Conservation (phyloP, 1,140 invertebrate genomes). For the Bombus cullumanus region DNA sequence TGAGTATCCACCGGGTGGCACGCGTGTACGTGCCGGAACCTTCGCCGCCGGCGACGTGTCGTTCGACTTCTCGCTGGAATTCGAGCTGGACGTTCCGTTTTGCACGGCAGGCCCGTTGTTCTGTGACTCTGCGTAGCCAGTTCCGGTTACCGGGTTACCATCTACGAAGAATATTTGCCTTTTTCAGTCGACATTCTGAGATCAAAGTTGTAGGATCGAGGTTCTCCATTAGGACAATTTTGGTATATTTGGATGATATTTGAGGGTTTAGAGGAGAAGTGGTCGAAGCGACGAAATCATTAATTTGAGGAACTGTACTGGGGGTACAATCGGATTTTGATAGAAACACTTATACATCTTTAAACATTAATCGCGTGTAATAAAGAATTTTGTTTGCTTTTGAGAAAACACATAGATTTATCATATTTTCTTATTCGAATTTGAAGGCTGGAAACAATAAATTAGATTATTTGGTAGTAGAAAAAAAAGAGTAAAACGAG, state of each 20-base stretch:
- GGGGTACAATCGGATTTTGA: too few species aligned
- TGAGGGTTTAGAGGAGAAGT: neutral
- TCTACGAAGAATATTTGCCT: slow-evolving; percentile 69
- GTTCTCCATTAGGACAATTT: neutral
- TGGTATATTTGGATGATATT: neutral
- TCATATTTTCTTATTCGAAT: too few species aligned
- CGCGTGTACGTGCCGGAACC: slow-evolving; percentile 75
- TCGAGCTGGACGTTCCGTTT: slow-evolving; percentile 69
- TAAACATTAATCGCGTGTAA: too few species aligned
- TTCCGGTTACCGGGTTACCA: slow-evolving; percentile 82
- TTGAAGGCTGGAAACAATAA: too few species aligned
- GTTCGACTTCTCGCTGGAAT: slow-evolving; percentile 73
- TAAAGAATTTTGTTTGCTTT: too few species aligned
- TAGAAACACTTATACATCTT: too few species aligned
- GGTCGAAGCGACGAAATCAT: neutral
- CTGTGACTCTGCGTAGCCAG: slow-evolving; percentile 74
- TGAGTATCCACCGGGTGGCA: slow-evolving; percentile 82
- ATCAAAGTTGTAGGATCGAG: neutral
- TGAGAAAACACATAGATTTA: too few species aligned
- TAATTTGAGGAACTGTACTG: neutral
- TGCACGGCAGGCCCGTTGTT: slow-evolving; percentile 63
- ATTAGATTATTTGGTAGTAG: too few species aligned
- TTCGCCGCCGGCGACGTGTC: slow-evolving; percentile 72
- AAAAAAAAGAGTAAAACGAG: too few species aligned
- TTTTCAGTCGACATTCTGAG: neutral